Evolutionary conservation across 2,113 vertebrate genomes (phyloP).

Genomic region (Bos taurus): ARS-UCD2.0 NC_037330.1:91857001-91857500

Average conservation of each 20-base stretch:
- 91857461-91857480: neutral
- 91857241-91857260: conserved; percentile 85
- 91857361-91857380: neutral
- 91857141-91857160: conserved; percentile 87
- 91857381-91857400: neutral
- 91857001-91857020: conserved; percentile 37
- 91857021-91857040: conserved; percentile 31
- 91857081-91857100: conserved; percentile 77
- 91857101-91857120: conserved; percentile 83
- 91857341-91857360: conserved; percentile 60
- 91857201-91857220: conserved; percentile 84
- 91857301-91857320: conserved; percentile 81
- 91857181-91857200: conserved; percentile 85
- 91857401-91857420: neutral
- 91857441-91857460: neutral
- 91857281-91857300: conserved; percentile 86
- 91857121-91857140: conserved; percentile 83
- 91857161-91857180: conserved; percentile 87
- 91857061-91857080: conserved; percentile 82
- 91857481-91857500: neutral
- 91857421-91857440: neutral
- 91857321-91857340: conserved; percentile 77
- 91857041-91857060: conserved; percentile 62
- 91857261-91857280: conserved; percentile 84
- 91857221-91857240: conserved; percentile 81